These are phyloP conservation scores for Lethrus apterus DNA, from an alignment of 1,140 invertebrate species.

Conservation along the genomic window DNA sequence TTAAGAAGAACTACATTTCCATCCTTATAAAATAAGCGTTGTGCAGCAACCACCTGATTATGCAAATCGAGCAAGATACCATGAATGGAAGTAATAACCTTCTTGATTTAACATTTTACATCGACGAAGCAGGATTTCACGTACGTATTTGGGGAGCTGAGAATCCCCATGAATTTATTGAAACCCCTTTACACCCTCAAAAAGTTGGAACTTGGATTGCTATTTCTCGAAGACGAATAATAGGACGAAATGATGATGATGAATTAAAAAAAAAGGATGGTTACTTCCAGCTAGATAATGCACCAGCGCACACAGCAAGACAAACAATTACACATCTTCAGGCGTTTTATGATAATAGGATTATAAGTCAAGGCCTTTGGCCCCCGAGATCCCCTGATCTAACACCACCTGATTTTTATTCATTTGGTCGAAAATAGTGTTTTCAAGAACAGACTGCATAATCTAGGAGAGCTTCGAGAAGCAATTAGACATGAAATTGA, in stretches of 20 bases:
- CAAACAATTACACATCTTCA: not conserved
- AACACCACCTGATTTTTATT: not conserved
- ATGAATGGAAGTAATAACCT: no score
- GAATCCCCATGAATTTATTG: conserved; percentile 10
- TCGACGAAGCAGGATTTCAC: conserved; percentile 8
- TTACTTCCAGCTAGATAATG: not conserved
- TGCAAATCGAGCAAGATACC: no score
- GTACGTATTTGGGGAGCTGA: conserved; percentile 9
- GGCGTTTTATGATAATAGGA: not conserved
- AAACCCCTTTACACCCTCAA: conserved; percentile 7
- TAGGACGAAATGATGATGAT: not conserved
- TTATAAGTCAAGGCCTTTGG: no score
- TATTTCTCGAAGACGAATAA: conserved; percentile 4
- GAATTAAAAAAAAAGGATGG: conserved; percentile 5
- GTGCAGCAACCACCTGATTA: no score
- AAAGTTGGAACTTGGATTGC: not conserved
- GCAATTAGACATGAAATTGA: conserved; percentile 3
- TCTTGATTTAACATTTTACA: conserved; percentile 7
- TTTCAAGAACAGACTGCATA: conserved; percentile 1
- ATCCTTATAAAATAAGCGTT: no score
- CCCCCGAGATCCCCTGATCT: not conserved
- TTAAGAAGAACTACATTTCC: no score
- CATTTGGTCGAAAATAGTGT: conserved; percentile 2
- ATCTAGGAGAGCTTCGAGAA: conserved; percentile 1
- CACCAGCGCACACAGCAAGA: not conserved